Percentiles rank a stretch among this genome's conserved stretches.
phyloP scores from a whole-genome alignment of 1,140 invertebrate genomes.

The Drosophila willistoni region DNA sequence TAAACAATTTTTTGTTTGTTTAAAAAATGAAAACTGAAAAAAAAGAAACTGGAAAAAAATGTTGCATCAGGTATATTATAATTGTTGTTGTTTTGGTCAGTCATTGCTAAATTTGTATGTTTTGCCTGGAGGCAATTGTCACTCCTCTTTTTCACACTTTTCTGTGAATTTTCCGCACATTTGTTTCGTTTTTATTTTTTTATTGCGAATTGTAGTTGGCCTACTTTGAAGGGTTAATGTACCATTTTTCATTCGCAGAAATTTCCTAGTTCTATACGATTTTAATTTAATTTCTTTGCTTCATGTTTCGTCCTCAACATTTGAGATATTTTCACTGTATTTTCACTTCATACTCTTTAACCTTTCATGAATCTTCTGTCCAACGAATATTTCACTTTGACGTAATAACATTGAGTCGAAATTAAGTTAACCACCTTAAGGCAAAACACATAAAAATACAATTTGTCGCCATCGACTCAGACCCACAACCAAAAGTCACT shows the following conservation, averaged over 20 bases:
- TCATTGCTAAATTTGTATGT: constrained; percentile 6
- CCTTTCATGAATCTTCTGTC: not conserved
- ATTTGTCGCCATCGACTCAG: constrained; percentile 4
- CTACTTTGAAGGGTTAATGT: not conserved
- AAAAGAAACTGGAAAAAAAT: not conserved
- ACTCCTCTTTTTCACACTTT: constrained; percentile 2
- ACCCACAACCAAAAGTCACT: not conserved
- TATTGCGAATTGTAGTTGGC: not conserved
- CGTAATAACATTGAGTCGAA: not conserved
- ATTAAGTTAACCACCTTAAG: constrained; percentile 11
- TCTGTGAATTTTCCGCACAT: not conserved
- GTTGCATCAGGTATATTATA: constrained; percentile 1
- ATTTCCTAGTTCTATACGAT: no score
- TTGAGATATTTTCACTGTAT: not conserved
- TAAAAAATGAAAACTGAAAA: not conserved
- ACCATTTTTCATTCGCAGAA: no score
- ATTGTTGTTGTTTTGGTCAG: not conserved
- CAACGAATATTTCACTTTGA: not conserved
- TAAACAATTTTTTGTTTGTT: constrained; percentile 7
- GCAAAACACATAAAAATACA: not conserved
- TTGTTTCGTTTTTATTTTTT: not conserved
- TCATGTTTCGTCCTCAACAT: not conserved
- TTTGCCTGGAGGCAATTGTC: constrained; percentile 4
- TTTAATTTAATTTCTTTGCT: no score
- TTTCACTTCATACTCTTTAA: not conserved